Conservation (phyloP, 1,140 invertebrate species). For the Proales similis region DNA sequence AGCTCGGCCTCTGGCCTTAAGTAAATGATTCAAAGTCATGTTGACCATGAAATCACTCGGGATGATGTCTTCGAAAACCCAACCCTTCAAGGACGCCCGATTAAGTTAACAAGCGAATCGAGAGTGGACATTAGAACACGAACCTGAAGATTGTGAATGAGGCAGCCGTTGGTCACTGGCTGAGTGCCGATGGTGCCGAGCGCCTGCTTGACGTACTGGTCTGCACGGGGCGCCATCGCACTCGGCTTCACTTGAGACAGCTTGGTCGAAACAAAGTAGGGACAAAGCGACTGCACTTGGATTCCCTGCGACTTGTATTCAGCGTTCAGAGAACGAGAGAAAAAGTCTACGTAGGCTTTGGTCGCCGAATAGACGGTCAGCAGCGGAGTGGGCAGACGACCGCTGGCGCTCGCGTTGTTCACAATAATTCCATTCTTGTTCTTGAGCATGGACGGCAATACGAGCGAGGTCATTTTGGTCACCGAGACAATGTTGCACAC, state of each 20-base stretch:
- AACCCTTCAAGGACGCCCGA: slow-evolving; percentile 11
- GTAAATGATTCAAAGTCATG: slow-evolving; percentile 4
- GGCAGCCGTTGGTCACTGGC: slow-evolving; percentile 23
- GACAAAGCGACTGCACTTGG: slow-evolving; percentile 45
- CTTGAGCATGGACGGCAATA: slow-evolving; percentile 80
- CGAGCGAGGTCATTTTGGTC: slow-evolving; percentile 70
- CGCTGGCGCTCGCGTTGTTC: slow-evolving; percentile 79
- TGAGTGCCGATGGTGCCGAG: neutral
- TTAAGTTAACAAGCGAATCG: too few species aligned
- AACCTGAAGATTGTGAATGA: slow-evolving; percentile 27
- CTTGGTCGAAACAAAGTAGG: slow-evolving; percentile 82
- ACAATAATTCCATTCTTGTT: slow-evolving; percentile 76
- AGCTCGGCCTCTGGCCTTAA: slow-evolving; percentile 13
- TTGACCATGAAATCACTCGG: slow-evolving; percentile 1
- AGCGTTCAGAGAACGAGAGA: slow-evolving; percentile 10
- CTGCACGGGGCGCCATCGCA: slow-evolving; percentile 1
- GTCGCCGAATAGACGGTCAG: slow-evolving; percentile 77
- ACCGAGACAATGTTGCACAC: slow-evolving; percentile 66
- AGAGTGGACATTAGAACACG: neutral
- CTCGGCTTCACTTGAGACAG: slow-evolving; percentile 68
- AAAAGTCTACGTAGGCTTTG: slow-evolving; percentile 60
- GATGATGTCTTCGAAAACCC: slow-evolving; percentile 19
- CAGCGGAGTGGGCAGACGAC: slow-evolving; percentile 70
- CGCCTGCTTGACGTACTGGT: slow-evolving; percentile 3
- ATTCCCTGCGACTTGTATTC: slow-evolving; percentile 22